Percentiles rank a stretch among this genome's conserved stretches.
Conservation (phyloP, 2,888 invertebrate genomes). For the Nymphalis c-album region DNA sequence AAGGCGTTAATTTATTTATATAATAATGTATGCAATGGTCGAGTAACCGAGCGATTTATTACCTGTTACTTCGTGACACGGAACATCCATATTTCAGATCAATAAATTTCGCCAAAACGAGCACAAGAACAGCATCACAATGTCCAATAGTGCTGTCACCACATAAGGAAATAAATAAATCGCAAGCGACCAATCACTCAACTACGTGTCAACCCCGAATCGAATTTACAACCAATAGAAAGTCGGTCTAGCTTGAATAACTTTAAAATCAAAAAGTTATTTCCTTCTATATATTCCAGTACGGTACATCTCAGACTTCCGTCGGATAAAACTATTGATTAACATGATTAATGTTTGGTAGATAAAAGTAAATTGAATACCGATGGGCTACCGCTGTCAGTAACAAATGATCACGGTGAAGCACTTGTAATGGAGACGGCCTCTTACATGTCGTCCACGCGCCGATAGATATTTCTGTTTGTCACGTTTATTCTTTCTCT, state of each 20-base stretch:
- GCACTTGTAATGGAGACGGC: slow-evolving; percentile 25
- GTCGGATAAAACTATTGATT: slow-evolving; percentile 34
- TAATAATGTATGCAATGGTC: slow-evolving; percentile 4
- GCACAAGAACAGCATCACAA: slow-evolving; percentile 28
- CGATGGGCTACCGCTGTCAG: slow-evolving; percentile 50
- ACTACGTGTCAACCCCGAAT: slow-evolving; percentile 26
- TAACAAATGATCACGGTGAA: slow-evolving; percentile 51
- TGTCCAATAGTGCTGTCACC: slow-evolving; percentile 23
- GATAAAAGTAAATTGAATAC: slow-evolving; percentile 47
- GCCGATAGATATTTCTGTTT: slow-evolving; percentile 14
- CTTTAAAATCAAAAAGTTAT: background rate
- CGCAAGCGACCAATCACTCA: slow-evolving; percentile 21
- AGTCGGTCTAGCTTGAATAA: background rate
- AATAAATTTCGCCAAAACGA: slow-evolving; percentile 34
- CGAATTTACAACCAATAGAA: slow-evolving; percentile 20
- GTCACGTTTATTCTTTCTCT: background rate
- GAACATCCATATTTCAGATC: slow-evolving; percentile 28
- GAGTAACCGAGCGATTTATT: slow-evolving; percentile 9
- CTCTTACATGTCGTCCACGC: slow-evolving; percentile 22
- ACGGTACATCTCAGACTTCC: slow-evolving; percentile 12
- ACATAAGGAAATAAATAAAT: slow-evolving; percentile 34
- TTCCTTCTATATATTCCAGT: background rate
- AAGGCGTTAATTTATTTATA: slow-evolving; percentile 4
- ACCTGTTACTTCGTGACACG: slow-evolving; percentile 18
- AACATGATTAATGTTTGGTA: slow-evolving; percentile 44